Conservation (phyloP, 2,888 invertebrate species). For the Rotaria sp. region DNA sequence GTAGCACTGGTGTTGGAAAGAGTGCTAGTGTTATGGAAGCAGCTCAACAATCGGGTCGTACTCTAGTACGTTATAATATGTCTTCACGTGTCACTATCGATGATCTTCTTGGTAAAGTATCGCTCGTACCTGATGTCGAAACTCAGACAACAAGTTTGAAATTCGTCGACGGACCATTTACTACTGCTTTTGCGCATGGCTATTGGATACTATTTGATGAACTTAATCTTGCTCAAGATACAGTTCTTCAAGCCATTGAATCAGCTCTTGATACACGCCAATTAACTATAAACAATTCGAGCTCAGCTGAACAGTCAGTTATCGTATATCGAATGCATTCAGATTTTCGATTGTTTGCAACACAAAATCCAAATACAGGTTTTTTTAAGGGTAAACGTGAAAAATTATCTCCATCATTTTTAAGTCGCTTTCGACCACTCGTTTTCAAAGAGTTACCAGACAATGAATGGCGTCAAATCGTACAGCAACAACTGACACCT, state of each 20-base stretch:
- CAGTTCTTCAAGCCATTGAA: not conserved
- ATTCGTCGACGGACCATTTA: not conserved
- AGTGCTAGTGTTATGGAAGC: constrained; percentile 18
- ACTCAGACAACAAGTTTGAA: not conserved
- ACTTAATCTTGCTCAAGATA: constrained; percentile 2
- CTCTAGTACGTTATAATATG: not conserved
- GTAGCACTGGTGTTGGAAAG: not conserved
- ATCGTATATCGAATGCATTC: not conserved
- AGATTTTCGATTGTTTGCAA: constrained; percentile 9
- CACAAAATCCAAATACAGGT: constrained; percentile 13
- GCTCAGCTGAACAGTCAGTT: not conserved
- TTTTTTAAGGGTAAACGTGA: not conserved
- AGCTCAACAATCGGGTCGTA: not conserved
- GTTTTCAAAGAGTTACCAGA: not conserved
- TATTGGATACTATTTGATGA: not conserved
- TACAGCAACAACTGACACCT: not conserved
- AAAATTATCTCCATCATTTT: not conserved
- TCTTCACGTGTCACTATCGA: not conserved
- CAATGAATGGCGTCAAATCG: not conserved
- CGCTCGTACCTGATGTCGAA: not conserved
- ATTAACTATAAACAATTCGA: not conserved
- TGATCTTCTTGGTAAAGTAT: constrained; percentile 8
- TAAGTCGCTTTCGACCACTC: not conserved
- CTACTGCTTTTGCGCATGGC: not conserved
- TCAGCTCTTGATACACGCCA: not conserved